These are phyloP conservation scores for Alethe castanea DNA, from an alignment of 2,113 vertebrate genomes.

Conservation along the genomic window DNA sequence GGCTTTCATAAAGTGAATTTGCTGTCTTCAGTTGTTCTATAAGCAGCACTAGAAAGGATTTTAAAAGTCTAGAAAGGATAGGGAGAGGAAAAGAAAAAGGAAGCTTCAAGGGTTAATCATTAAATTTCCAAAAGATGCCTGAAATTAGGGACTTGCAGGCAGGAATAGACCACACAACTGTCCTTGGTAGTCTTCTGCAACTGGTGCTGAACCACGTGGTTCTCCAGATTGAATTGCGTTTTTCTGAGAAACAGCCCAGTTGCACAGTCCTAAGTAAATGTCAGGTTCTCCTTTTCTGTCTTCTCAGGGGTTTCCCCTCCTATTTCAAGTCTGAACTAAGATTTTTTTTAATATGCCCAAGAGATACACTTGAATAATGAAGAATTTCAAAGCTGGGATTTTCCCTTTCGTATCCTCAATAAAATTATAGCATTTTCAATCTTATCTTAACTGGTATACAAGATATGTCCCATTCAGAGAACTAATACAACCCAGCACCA, in stretches of 20 bases:
- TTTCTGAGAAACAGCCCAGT: not conserved
- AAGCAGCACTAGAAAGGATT: not conserved
- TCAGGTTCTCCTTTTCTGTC: constrained; percentile 40
- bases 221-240: not conserved
- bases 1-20: not conserved
- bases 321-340: not conserved
- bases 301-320: constrained; percentile 17
- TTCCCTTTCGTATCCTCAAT: not conserved
- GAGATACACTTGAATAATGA: not conserved
- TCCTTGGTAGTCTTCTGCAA: not conserved
- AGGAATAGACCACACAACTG: not conserved
- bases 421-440: not conserved
- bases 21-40: not conserved
- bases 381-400: not conserved
- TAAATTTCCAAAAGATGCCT: not conserved
- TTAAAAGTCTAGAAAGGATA: not conserved
- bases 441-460: not conserved
- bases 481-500: not conserved
- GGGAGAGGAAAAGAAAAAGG: not conserved
- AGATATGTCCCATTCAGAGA: not conserved
- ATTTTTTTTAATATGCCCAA: not conserved
- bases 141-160: not conserved
- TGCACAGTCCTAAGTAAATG: constrained; percentile 17
- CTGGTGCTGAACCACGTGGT: not conserved
- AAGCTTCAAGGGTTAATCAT: not conserved